Conservation (phyloP, 1,140 invertebrate genomes). For the Sesamia nonagrioides region DNA sequence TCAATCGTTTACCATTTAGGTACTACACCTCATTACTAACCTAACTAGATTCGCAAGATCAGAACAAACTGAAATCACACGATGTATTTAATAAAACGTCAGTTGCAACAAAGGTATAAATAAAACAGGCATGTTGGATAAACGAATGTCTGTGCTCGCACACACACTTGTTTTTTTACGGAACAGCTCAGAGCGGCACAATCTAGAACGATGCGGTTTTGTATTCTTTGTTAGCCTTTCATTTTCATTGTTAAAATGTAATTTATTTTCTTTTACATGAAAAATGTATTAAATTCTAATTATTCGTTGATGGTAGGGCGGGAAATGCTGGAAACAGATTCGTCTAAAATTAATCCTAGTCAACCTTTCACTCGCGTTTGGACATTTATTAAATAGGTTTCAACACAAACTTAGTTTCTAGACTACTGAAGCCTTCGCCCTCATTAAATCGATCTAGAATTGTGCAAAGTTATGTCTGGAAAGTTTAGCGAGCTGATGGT, state of each 20-base stretch:
- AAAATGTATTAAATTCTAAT: background rate
- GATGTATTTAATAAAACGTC: background rate
- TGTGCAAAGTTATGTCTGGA: background rate
- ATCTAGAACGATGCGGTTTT: constrained; percentile 20
- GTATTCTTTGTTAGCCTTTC: constrained; percentile 15
- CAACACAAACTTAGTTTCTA: background rate
- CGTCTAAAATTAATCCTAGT: too few relatives aligned
- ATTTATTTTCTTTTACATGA: constrained; percentile 14
- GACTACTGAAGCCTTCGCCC: background rate
- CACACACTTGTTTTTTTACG: background rate
- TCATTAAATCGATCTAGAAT: background rate
- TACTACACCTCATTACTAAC: too few relatives aligned
- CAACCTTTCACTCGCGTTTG: background rate
- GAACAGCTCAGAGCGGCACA: background rate
- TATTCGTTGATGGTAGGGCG: background rate
- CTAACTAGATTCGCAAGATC: too few relatives aligned
- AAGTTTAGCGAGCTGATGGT: background rate
- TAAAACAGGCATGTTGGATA: background rate
- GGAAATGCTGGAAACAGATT: background rate
- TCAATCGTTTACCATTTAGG: too few relatives aligned
- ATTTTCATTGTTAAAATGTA: constrained; percentile 17
- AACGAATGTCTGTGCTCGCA: background rate
- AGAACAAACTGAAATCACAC: too few relatives aligned
- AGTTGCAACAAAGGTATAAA: background rate
- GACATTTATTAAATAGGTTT: background rate